Evolutionary conservation across 2,888 invertebrate species (phyloP), one percentile per base, ranked within the genome.

Genomic region (Proisotoma minuta): DNA sequence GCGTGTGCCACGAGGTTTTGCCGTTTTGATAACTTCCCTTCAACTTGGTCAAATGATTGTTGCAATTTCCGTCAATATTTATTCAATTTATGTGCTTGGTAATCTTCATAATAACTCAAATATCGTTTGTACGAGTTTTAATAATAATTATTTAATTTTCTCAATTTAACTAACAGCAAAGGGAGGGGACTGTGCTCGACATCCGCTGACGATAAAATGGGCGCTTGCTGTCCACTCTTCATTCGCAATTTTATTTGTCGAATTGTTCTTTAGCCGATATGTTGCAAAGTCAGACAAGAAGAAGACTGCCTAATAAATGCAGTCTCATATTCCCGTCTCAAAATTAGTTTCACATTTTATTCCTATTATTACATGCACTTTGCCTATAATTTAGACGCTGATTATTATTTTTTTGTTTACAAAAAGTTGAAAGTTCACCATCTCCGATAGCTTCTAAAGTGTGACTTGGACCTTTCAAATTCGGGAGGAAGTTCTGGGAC

Each of bases 31-130:
- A 77, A 98, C 97, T 15, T 83, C 86, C 15, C 81, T 93, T 53
- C 97, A 97, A 78, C 84, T 97, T 60, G 81, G 87, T 28, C 97
- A 97, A 81, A 97, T 97, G 96, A 83, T 95, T 54, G 84, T 93
- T 69, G 97, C 96, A 20, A 90, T 91, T 79, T 84, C 84, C 50
- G 88, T 96, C 76, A 95, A 94, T 49, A 29, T 62, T 15, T 68
- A 68, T 63, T 65, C 69, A 24, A 29, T 68, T 24, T 70, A 66
- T 48, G 60, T 66, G 29, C 47, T 66, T 20, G 34, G 66, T 66
- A 66, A 62, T 62, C n/a, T 5, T 18, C 20, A 8, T 47, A 8
- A 34, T 34, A 8, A 8, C 8, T 12, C 8, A 34, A 34, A 8
- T 34, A 34, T 8, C n/a, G n/a, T n/a, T n/a, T 10, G 34, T 10